These are phyloP conservation scores for Chamaetylas fuelleborni DNA, from an alignment of 2,113 vertebrate species.

Conservation along the genomic window DNA sequence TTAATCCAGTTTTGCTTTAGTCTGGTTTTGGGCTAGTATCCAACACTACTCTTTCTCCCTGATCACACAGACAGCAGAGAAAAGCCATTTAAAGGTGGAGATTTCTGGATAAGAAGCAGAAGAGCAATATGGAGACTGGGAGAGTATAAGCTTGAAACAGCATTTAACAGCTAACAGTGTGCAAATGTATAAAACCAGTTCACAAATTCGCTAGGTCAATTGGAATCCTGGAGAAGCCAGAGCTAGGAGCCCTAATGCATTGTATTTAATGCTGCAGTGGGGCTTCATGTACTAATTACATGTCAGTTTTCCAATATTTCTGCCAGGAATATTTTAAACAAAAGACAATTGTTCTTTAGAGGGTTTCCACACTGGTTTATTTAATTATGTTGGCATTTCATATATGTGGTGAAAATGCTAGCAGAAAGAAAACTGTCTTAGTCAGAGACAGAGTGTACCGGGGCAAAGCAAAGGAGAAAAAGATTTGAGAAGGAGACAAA, in stretches of 20 bases:
- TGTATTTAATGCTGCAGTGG: constrained; percentile 57
- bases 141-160: constrained; percentile 10
- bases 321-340: constrained; percentile 70
- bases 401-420: constrained; percentile 60
- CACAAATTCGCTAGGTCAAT: not conserved
- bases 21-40: not conserved
- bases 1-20: not conserved
- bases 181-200: not conserved
- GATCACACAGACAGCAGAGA: not conserved
- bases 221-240: constrained; percentile 14
- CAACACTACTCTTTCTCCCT: not conserved
- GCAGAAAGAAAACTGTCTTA: constrained; percentile 51
- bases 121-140: not conserved
- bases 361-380: constrained; percentile 68
- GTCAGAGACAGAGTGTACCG: not conserved
- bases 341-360: constrained; percentile 73
- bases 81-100: not conserved
- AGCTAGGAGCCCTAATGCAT: constrained; percentile 41
- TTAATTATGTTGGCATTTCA: constrained; percentile 71
- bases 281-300: constrained; percentile 70
- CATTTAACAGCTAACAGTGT: not conserved
- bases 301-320: constrained; percentile 71
- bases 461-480: not conserved
- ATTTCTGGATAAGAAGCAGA: not conserved
- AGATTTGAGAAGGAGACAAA: not conserved